Evolutionary conservation across 2,888 invertebrate species (phyloP).

Genomic region (Cremastinae sp.): DNA sequence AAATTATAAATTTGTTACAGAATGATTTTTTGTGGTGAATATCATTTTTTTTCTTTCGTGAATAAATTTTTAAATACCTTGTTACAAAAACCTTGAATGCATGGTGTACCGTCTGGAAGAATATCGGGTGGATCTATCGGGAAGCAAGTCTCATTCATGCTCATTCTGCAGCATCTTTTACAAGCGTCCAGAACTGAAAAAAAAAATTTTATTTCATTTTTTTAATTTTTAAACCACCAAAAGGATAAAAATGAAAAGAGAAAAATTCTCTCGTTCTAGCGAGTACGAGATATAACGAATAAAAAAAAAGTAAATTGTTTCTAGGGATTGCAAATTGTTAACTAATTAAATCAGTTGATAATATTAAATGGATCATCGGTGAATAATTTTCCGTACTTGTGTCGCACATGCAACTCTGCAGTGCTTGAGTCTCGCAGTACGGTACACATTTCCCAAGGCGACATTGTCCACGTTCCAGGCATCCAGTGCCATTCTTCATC

Average conservation of each 20-base stretch:
- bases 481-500: conserved; percentile 92
- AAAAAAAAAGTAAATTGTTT: too few relatives aligned
- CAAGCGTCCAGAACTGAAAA: conserved; percentile 94
- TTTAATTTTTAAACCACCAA: too few relatives aligned
- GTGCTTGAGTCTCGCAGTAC: conserved; percentile 95
- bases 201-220: conserved; percentile 12
- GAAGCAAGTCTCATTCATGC: conserved; percentile 94
- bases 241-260: too few relatives aligned
- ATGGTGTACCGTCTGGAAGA: conserved; percentile 95
- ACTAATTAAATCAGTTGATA: too few relatives aligned
- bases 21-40: background rate
- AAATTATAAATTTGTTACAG: too few relatives aligned
- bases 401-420: conserved; percentile 98
- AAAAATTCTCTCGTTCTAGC: too few relatives aligned
- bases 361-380: too few relatives aligned
- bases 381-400: conserved; percentile 84
- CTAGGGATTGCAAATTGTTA: too few relatives aligned
- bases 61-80: conserved; percentile 83
- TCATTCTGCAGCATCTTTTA: conserved; percentile 95
- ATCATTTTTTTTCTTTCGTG: background rate
- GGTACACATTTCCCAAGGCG: conserved; percentile 95
- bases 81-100: conserved; percentile 98
- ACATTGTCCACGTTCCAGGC: conserved; percentile 95
- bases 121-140: conserved; percentile 94
- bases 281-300: too few relatives aligned